Evolutionary conservation across 2,113 vertebrate genomes (phyloP).

Genomic region (Rhodinocichla rosea): DNA sequence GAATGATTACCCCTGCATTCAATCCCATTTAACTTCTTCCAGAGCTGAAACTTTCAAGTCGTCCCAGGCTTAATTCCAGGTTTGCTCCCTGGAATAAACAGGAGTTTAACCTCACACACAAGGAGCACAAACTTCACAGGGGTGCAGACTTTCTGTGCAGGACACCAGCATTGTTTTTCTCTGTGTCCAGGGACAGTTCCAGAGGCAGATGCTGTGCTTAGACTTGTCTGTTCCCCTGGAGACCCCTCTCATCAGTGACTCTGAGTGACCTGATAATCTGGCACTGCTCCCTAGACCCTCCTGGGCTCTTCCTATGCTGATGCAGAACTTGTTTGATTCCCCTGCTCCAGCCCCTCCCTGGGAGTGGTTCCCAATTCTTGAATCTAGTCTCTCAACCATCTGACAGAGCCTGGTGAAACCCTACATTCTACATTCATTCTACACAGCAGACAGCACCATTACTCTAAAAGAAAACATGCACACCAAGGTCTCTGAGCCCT

Average conservation of each 20-base stretch:
- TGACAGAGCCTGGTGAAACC: background rate
- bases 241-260: background rate
- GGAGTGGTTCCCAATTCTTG: background rate
- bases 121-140: background rate
- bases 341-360: background rate
- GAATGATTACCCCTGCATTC: background rate
- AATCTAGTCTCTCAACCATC: background rate
- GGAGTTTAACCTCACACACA: background rate
- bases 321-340: background rate
- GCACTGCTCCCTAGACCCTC: background rate
- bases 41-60: background rate
- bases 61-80: background rate
- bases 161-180: background rate
- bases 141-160: background rate
- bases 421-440: background rate
- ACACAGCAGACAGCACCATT: background rate
- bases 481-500: background rate
- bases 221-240: background rate
- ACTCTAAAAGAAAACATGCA: background rate
- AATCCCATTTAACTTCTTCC: conserved; percentile 25
- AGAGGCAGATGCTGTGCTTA: background rate
- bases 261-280: background rate
- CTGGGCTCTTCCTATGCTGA: background rate
- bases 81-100: background rate
- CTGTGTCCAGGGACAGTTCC: background rate